Base-by-base conservation (phyloP, 2,888 invertebrate species). In the Achlya flavicornis region DNA sequence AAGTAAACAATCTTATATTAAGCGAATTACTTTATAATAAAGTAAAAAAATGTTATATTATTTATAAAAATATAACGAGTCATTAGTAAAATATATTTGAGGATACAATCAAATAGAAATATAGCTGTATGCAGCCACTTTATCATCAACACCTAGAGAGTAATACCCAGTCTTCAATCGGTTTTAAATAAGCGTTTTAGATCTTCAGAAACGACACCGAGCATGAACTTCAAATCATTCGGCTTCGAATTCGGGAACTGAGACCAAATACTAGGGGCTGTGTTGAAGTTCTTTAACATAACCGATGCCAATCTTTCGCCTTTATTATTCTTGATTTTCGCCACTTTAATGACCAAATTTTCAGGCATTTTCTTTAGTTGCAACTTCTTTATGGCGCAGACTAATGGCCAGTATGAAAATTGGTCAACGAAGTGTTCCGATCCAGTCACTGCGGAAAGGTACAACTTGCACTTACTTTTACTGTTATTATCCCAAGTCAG, bases 371-470 rank as follows among this genome's bases (percentile, higher is more conserved):
- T 88, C 19, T 83, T 81, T 4, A 85, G 64, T 41, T 85, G 80
- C 14, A 82, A 73, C 65, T 88, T 88, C 26, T 83, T 79, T 16
- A 89, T 48, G 1, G 83, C 86, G 58, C 87, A 88, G 5, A 89
- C 33, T 0, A 89, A 70, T 0, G 88, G 88, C 72, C 77, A 87
- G 68, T 71, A 88, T 0, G 74, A 70, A 64, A 89, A 89, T 32
- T 86, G 84, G 0, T 83, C 79, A 10, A 79, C 78, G 61, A 86
- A 84, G 67, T 88, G 85, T 60, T 88, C 88, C 0, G 83, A 74
- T 0, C 88, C 89, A 32, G 80, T 83, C 0, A 87, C 79, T 0
- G 86, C 81, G 4, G 88, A 82, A 0, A 89, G 71, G 58, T 80
- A 88, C 0, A 88, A 72, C 61, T 73, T 79, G 61, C 82, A 82